Base-by-base conservation (phyloP, 2,113 vertebrate species). In the Festucalex cinctus region DNA sequence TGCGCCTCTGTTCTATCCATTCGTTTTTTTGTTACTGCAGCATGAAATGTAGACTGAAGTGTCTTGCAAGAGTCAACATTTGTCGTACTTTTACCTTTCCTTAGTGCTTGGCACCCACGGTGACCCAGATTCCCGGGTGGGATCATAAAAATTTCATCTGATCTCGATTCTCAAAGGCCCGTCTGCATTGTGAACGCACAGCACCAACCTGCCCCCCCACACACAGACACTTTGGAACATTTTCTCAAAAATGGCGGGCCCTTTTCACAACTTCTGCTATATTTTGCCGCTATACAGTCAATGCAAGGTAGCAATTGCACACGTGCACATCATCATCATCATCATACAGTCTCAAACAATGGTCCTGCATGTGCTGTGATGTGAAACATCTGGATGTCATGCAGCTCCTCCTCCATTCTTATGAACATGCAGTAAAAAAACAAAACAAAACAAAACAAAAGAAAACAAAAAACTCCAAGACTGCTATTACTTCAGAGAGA, bases 371-470 rank as follows among this genome's bases (percentile, higher is more conserved):
- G 6, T 48, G 44, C 13, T 82, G 58, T 58, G 68, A 76, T 73
- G 44, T n/a, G 51, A 67, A 86, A 87, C 86, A 89, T 88, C 82
- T 89, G 85, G 77, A 66, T 39, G 63, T 76, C 75, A 70, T 48
- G 35, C 68, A 59, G 2, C 63, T 60, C 60, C 66, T 62, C 60
- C 75, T n/a, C n/a, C n/a, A 56, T 65, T 46, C 36, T 56, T 63
- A 28, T 60, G 61, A 56, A 60, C 57, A 53, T 61, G 28, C 13
- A 35, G 32, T 58, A 35, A 35, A 35, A 56, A 56, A 28, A 28
- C 16, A 28, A 43, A 43, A 14, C 13, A 43, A 22, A 10, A 22
- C 22, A 51, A 51, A 16, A n/a, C 20, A 49, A n/a, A 22, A 22
- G 49, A n/a, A n/a, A n/a, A n/a, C n/a, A n/a, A n/a, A n/a, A n/a